Base-by-base conservation (phyloP, 1,140 invertebrate species). In the Caenorhabditis brenneri region DNA sequence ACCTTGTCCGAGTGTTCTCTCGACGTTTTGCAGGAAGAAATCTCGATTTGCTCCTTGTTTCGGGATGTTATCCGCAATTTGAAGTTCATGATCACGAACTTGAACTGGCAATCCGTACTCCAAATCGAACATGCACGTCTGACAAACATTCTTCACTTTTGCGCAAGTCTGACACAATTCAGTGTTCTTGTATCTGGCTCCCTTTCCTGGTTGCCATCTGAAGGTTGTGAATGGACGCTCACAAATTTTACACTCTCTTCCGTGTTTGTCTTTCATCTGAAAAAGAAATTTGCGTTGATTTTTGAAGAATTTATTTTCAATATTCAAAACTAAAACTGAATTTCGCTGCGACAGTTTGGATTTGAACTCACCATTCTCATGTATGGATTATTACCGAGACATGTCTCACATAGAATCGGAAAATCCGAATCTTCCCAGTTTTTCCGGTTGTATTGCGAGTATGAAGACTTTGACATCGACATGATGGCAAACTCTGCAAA, bases 361-460 rank as follows among this genome's bases (percentile, higher is more conserved):
- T 12, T 29, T 24, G 33, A 39, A 88, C 93, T 93, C 93, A 97
- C 95, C 97, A 99, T 99, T 88, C 97, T 93, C 88, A 99, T 95
- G 88, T 99, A 99, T 0, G 97, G 97, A 93, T 99, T 99, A 91
- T 98, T 97, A 83, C 97, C 98, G 10, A 99, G 93, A 92, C 98
- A 99, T 90, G 98, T 99, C 92, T 99, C 96, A 92, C 98, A 99
- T 9, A 99, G 92, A 91, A 99, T 97, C 42, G 98, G 98, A 91
- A 99, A 99, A 88, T 99, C 97, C 24, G 96, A 94, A 93, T 98
- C 96, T 93, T 98, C 97, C 97, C 97, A 98, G 92, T 97, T 97
- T 92, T 97, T 96, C 87, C 97, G 93, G 92, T 98, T 98, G 88
- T 99, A 99, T 3, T 96, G 79, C 69, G 82, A 98, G 91, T 97